Percentiles rank a stretch among this genome's conserved stretches.
Conservation (phyloP, 2,113 vertebrate genomes). For the Boleophthalmus pectinirostris region DNA sequence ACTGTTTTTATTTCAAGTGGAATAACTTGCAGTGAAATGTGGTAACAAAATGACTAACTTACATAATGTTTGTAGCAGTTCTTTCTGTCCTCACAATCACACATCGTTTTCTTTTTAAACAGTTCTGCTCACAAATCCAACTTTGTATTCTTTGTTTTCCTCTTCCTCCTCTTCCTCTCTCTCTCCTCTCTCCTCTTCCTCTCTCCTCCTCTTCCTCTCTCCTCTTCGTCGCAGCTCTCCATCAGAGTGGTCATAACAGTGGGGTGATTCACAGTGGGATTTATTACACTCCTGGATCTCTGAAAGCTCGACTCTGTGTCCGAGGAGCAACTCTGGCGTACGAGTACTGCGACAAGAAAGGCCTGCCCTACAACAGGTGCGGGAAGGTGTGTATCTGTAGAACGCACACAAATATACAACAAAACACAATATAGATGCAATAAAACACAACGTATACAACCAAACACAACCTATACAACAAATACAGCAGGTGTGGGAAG, state of each 20-base stretch:
- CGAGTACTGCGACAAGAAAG: slow-evolving; percentile 88
- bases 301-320: slow-evolving; percentile 94
- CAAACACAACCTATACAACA: too few species aligned
- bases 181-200: background rate
- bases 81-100: too few species aligned
- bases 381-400: slow-evolving; percentile 84
- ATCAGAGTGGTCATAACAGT: slow-evolving; percentile 97
- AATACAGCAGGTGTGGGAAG: slow-evolving; percentile 93
- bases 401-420: background rate
- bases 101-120: too few species aligned
- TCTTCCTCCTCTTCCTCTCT: too few species aligned
- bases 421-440: too few species aligned
- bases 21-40: too few species aligned
- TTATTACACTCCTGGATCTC: slow-evolving; percentile 94
- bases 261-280: slow-evolving; percentile 98
- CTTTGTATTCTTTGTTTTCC: too few species aligned
- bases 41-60: too few species aligned
- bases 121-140: too few species aligned
- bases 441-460: too few species aligned
- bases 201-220: background rate
- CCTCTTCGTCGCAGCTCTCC: slow-evolving; percentile 75
- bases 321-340: slow-evolving; percentile 88
- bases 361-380: slow-evolving; percentile 89
- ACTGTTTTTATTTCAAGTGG: too few species aligned
- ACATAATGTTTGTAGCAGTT: too few species aligned